phyloP scores from a whole-genome alignment of 2,888 invertebrate genomes.

The Diaphora mendica region DNA sequence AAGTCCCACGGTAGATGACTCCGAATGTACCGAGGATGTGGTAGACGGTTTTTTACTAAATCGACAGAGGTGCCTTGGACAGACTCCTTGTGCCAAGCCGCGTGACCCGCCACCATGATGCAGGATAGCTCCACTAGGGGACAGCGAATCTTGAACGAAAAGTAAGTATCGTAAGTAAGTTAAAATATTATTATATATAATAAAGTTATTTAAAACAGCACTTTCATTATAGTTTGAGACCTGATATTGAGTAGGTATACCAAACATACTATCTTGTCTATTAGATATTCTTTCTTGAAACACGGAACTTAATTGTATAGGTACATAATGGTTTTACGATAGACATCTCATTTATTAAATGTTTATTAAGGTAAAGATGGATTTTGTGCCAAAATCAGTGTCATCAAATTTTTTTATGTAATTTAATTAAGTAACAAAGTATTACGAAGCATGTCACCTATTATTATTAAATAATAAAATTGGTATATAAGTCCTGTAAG shows the following conservation, averaged over 20 bases:
- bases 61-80: slow-evolving; percentile 91
- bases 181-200: too few species aligned
- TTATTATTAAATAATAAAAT: too few species aligned
- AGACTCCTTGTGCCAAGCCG: slow-evolving; percentile 87
- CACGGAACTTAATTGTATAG: too few species aligned
- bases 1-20: slow-evolving; percentile 91
- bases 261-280: too few species aligned
- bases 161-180: neutral
- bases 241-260: too few species aligned
- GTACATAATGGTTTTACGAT: neutral
- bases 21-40: slow-evolving; percentile 91
- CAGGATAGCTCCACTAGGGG: slow-evolving; percentile 91
- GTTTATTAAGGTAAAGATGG: neutral
- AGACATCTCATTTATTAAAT: neutral
- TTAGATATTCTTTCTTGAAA: too few species aligned
- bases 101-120: slow-evolving; percentile 87
- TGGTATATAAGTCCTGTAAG: neutral
- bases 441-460: too few species aligned
- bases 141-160: slow-evolving; percentile 86
- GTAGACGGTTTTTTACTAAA: slow-evolving; percentile 87
- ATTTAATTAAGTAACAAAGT: too few species aligned
- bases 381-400: too few species aligned
- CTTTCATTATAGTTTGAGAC: neutral
- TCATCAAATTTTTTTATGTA: too few species aligned
- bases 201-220: too few species aligned